Conservation (phyloP, 2,888 invertebrate species). For the Pollenia griseotomentosa region DNA sequence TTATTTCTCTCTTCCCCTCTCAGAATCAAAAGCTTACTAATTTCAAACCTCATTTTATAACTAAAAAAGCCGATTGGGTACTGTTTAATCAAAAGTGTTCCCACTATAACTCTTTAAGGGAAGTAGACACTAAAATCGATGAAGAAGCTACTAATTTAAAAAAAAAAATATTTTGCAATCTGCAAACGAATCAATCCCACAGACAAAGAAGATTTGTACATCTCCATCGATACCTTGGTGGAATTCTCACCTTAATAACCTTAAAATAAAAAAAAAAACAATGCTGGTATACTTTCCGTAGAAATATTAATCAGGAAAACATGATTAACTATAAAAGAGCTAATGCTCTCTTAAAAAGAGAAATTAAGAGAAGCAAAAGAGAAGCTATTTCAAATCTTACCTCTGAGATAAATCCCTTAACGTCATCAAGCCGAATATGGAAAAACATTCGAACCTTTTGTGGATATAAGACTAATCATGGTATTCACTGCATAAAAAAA, state of each 20-base stretch:
- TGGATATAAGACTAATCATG: too few relatives aligned
- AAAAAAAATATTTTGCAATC: background rate
- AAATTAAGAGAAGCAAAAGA: constrained; percentile 32
- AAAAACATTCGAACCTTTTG: too few relatives aligned
- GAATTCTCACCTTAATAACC: background rate
- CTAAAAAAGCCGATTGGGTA: background rate
- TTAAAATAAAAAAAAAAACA: constrained; percentile 30
- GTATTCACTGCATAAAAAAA: too few relatives aligned
- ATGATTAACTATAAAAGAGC: constrained; percentile 32
- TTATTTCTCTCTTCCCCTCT: background rate
- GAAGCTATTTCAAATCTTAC: too few relatives aligned
- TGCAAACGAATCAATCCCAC: constrained; percentile 10
- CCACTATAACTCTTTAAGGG: background rate
- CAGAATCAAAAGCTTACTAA: background rate
- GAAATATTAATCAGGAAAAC: constrained; percentile 23
- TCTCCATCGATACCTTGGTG: constrained; percentile 14
- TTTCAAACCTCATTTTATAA: constrained; percentile 14
- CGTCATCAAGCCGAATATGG: too few relatives aligned
- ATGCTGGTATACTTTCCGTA: constrained; percentile 36
- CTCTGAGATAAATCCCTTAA: too few relatives aligned
- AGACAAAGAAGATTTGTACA: background rate
- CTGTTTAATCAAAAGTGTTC: background rate
- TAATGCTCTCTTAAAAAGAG: constrained; percentile 2
- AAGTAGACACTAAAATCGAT: background rate
- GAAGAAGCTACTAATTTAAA: constrained; percentile 5